Evolutionary conservation across 2,113 vertebrate species (phyloP).

Genomic region (Micronycteris hirsuta): DNA sequence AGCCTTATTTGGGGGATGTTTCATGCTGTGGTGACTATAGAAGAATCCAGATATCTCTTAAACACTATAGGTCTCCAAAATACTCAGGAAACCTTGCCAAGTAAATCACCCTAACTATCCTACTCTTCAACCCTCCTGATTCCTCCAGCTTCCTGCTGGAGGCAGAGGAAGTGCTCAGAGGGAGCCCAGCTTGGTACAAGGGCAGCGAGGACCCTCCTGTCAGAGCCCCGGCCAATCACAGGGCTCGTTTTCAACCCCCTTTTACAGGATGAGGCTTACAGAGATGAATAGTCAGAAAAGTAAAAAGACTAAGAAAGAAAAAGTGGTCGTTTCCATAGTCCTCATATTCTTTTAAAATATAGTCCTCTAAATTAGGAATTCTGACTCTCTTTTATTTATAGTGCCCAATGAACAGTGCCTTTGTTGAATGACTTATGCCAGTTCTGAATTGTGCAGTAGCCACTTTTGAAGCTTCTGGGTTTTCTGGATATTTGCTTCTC

Average conservation of each 20-base stretch:
- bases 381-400: background rate
- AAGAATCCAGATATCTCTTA: background rate
- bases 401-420: accelerated
- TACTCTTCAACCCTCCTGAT: background rate
- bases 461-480: background rate
- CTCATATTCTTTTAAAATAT: background rate
- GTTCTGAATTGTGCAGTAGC: background rate
- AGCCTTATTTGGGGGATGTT: background rate
- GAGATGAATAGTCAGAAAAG: background rate
- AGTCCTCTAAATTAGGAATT: background rate
- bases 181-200: background rate
- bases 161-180: background rate
- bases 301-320: background rate
- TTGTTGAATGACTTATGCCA: background rate
- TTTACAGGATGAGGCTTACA: background rate
- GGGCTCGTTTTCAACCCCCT: background rate
- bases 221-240: background rate
- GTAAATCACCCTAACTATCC: background rate
- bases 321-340: background rate
- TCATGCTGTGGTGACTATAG: background rate
- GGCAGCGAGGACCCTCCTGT: background rate
- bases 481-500: background rate
- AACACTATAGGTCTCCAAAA: background rate
- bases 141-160: background rate
- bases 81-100: background rate